These are phyloP conservation scores for Cyclura pinguis DNA, from an alignment of 2,797 vertebrate species.

Conservation along the genomic window DNA sequence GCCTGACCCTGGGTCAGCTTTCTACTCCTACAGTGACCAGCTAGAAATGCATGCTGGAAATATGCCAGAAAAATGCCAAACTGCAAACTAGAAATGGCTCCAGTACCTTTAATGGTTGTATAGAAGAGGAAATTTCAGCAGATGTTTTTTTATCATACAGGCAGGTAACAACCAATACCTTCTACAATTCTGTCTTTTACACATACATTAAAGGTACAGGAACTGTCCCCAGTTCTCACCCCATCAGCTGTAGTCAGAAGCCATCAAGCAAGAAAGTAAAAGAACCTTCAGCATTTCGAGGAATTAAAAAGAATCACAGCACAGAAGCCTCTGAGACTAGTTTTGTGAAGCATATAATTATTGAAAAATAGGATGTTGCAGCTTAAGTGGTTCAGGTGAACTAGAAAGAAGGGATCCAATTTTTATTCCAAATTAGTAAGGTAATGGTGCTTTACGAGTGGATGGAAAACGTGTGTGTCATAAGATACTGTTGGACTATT, in stretches of 20 bases:
- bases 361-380: not conserved
- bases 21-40: not conserved
- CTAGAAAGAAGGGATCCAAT: not conserved
- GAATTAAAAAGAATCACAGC: not conserved
- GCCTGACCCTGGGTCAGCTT: not conserved
- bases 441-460: not conserved
- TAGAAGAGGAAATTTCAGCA: no score
- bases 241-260: not conserved
- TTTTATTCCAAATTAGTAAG: not conserved
- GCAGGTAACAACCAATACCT: no score
- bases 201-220: no score
- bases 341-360: not conserved
- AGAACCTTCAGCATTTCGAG: not conserved
- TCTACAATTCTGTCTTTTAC: no score
- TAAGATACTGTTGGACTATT: not conserved
- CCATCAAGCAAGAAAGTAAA: not conserved
- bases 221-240: no score
- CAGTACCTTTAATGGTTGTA: no score
- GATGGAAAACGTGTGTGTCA: not conserved
- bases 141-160: no score
- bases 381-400: not conserved
- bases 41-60: not conserved
- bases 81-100: no score
- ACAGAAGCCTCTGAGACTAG: not conserved
- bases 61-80: no score